These are phyloP conservation scores for Papilio polyxenes DNA, from an alignment of 1,140 invertebrate species.

Conservation along the genomic window DNA sequence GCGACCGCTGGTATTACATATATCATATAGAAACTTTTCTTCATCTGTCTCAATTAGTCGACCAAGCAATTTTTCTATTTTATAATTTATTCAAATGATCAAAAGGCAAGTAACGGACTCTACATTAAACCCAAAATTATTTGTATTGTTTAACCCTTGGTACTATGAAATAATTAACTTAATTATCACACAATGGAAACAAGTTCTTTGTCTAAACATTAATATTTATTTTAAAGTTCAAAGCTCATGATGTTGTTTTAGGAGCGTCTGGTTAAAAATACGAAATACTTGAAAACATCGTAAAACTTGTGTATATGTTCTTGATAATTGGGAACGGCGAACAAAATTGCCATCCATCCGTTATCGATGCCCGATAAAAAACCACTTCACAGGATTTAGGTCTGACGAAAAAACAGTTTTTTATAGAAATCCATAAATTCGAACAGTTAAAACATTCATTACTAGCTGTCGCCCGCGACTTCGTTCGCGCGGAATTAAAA, in stretches of 20 bases:
- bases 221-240: conserved; percentile 1
- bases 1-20: no score
- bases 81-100: not conserved
- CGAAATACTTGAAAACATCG: not conserved
- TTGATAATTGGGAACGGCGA: not conserved
- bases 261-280: not conserved
- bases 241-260: not conserved
- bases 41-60: no score
- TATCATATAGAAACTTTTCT: no score
- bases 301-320: not conserved
- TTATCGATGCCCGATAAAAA: conserved; percentile 10
- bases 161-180: conserved; percentile 7
- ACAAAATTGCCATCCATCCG: not conserved
- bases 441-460: not conserved
- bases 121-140: not conserved
- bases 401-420: conserved; percentile 1
- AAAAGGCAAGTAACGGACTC: not conserved
- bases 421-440: not conserved
- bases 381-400: not conserved
- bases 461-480: no score
- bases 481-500: no score
- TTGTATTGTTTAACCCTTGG: not conserved
- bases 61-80: no score
- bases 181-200: conserved; percentile 23
- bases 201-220: not conserved